Percentiles rank a stretch among this genome's conserved stretches.
Evolutionary conservation across 2,888 invertebrate genomes (phyloP).

Genomic region (Falcaria lacertinaria): DNA sequence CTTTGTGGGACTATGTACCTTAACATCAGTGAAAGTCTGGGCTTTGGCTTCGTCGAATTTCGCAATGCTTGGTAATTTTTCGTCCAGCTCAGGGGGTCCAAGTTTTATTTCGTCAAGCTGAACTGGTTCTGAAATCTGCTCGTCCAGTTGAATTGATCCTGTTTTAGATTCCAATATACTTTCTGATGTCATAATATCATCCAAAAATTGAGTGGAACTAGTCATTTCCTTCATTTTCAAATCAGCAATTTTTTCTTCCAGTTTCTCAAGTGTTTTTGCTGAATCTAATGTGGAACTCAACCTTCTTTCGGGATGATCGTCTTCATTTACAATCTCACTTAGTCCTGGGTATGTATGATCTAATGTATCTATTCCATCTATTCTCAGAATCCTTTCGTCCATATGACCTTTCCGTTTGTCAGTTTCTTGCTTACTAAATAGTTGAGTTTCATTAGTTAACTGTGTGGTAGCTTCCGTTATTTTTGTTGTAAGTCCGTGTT

Average conservation of each 20-base stretch:
- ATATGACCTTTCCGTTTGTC: neutral
- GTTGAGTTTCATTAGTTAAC: neutral
- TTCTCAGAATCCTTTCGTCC: neutral
- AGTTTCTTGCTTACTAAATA: neutral
- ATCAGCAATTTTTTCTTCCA: constrained; percentile 67
- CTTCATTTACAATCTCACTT: neutral
- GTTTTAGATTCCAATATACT: too few relatives aligned
- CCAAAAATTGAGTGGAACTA: constrained; percentile 18
- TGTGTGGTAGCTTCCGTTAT: neutral
- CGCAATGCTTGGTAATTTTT: neutral
- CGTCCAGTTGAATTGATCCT: neutral
- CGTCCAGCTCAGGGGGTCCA: neutral
- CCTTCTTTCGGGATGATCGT: constrained; percentile 26
- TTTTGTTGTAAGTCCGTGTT: neutral
- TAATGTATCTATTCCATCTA: neutral
- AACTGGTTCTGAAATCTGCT: constrained; percentile 5
- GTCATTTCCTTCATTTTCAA: constrained; percentile 51
- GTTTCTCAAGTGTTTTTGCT: constrained; percentile 65
- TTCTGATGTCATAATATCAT: constrained; percentile 14
- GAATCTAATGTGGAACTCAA: constrained; percentile 53
- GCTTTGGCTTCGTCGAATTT: too few relatives aligned
- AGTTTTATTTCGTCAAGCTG: constrained; percentile 3
- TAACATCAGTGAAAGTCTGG: too few relatives aligned
- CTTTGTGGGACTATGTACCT: neutral
- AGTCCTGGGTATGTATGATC: neutral